phyloP scores from a whole-genome alignment of 2,113 vertebrate genomes.

The Saguinus imperator region DNA sequence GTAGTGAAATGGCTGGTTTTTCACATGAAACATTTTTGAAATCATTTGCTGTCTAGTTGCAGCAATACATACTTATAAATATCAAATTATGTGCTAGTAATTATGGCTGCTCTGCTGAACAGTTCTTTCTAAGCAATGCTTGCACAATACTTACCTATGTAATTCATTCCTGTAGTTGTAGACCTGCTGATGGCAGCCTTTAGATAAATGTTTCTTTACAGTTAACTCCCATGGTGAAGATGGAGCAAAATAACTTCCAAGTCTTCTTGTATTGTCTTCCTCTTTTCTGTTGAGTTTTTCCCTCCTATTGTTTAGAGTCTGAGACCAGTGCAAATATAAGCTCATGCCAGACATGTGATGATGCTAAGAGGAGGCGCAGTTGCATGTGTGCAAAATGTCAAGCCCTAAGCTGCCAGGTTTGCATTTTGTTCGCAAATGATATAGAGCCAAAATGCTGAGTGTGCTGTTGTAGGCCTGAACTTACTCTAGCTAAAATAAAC shows the following conservation, averaged over 20 bases:
- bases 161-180: constrained; percentile 75
- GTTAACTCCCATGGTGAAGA: constrained; percentile 46
- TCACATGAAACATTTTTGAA: constrained; percentile 77
- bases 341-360: background rate
- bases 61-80: constrained; percentile 69
- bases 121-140: constrained; percentile 80
- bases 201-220: constrained; percentile 77
- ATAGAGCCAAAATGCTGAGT: background rate
- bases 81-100: constrained; percentile 76
- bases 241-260: constrained; percentile 63
- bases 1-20: constrained; percentile 78
- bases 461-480: background rate
- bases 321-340: background rate
- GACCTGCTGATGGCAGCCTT: constrained; percentile 70
- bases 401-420: background rate
- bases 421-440: constrained; percentile 23
- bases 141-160: constrained; percentile 62
- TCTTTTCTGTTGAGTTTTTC: constrained; percentile 54
- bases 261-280: constrained; percentile 37
- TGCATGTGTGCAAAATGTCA: background rate
- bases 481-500: constrained; percentile 50
- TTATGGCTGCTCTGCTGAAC: constrained; percentile 78
- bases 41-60: constrained; percentile 72
- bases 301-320: background rate
- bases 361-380: background rate